These are phyloP conservation scores for Eumaeus atala DNA, from an alignment of 1,140 invertebrate species.

Conservation along the genomic window DNA sequence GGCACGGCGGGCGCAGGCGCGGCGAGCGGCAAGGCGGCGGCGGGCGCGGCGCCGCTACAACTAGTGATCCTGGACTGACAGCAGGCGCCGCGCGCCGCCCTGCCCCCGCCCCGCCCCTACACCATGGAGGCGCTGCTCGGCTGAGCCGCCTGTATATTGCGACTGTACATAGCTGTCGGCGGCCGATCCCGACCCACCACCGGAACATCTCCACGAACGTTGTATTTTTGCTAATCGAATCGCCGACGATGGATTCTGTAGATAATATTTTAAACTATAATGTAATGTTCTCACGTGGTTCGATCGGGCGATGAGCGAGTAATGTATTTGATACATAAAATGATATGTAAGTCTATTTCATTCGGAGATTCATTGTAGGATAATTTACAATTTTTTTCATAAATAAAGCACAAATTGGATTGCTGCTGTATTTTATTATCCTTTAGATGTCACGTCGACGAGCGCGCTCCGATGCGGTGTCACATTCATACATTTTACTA, in stretches of 20 bases:
- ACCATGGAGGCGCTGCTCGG: constrained; percentile 78
- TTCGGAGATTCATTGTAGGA: constrained; percentile 76
- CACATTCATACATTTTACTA: no score
- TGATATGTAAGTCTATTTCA: constrained; percentile 75
- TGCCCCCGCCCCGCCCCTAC: constrained; percentile 74
- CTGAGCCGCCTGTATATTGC: constrained; percentile 62
- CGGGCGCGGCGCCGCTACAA: constrained; percentile 67
- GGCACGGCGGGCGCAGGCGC: constrained; percentile 77
- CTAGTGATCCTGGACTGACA: constrained; percentile 83
- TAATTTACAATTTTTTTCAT: constrained; percentile 77
- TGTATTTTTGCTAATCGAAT: constrained; percentile 71
- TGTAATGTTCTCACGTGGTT: constrained; percentile 73
- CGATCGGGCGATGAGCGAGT: constrained; percentile 69
- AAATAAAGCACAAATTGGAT: constrained; percentile 76
- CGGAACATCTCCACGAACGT: constrained; percentile 42
- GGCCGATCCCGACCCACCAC: constrained; percentile 19
- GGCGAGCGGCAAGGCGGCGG: constrained; percentile 56
- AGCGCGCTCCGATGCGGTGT: background rate
- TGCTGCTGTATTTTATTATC: constrained; percentile 54
- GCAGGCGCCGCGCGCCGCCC: constrained; percentile 55
- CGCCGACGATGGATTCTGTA: constrained; percentile 70
- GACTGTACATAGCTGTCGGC: constrained; percentile 46
- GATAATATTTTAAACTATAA: constrained; percentile 74
- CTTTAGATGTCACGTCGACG: background rate
- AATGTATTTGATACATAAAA: constrained; percentile 74